Percentiles rank a stretch among this genome's conserved stretches.
phyloP scores from a whole-genome alignment of 2,113 vertebrate species.

The Dolichotis patagonum region DNA sequence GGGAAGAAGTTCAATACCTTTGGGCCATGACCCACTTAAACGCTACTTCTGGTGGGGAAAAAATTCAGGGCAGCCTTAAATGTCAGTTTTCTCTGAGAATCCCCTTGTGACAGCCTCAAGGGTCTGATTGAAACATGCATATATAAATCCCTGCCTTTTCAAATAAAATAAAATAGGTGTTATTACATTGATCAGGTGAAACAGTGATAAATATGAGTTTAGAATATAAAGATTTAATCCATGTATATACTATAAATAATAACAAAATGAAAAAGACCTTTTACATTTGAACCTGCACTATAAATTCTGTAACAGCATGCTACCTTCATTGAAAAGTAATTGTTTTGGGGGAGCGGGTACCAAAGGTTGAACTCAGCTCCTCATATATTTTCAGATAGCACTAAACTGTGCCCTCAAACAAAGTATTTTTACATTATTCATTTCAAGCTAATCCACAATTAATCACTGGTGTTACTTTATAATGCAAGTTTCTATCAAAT shows the following conservation, averaged over 20 bases:
- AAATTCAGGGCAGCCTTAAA: constrained; percentile 57
- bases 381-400: background rate
- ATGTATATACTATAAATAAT: constrained; percentile 13
- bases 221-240: constrained; percentile 5
- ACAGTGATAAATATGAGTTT: constrained; percentile 30
- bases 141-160: constrained; percentile 56
- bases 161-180: constrained; percentile 62
- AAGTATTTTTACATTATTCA: background rate
- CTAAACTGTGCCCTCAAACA: background rate
- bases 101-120: constrained; percentile 9
- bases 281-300: background rate
- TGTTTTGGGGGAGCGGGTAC: background rate
- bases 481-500: background rate
- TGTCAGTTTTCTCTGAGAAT: constrained; percentile 65
- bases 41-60: constrained; percentile 40
- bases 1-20: constrained; percentile 73
- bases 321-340: background rate
- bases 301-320: background rate
- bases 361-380: background rate
- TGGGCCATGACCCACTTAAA: constrained; percentile 75
- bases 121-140: background rate
- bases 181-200: constrained; percentile 55
- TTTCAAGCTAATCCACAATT: constrained; percentile 42
- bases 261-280: background rate
- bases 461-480: background rate